phyloP scores from a whole-genome alignment of 2,113 vertebrate genomes.

The Naja naja region DNA sequence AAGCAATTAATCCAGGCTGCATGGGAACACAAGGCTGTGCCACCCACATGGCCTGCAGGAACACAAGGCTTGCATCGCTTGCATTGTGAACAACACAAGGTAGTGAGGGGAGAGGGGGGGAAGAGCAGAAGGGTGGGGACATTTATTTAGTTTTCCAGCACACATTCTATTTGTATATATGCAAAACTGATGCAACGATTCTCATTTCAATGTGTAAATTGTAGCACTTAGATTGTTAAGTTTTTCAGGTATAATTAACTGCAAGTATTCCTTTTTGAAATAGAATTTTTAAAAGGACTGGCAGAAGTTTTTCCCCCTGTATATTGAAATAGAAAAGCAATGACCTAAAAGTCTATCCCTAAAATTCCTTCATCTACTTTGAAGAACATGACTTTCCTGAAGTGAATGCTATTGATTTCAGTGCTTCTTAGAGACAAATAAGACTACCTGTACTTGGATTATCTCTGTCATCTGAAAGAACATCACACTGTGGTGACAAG shows the following conservation, averaged over 20 bases:
- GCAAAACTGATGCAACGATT: neutral
- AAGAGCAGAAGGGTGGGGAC: too few species aligned
- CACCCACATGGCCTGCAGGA: too few species aligned
- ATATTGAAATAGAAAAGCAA: slow-evolving; percentile 1
- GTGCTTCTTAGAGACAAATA: neutral
- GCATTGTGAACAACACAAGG: too few species aligned
- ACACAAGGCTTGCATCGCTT: too few species aligned
- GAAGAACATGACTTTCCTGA: neutral
- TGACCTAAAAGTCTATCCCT: neutral
- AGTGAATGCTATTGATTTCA: neutral
- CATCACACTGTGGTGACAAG: slow-evolving; percentile 40
- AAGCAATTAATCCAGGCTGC: too few species aligned
- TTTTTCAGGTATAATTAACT: neutral
- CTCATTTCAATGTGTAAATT: neutral
- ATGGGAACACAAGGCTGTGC: too few species aligned
- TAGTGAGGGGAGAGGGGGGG: too few species aligned
- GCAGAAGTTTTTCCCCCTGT: neutral
- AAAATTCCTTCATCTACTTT: neutral
- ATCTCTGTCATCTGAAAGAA: neutral
- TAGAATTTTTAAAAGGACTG: neutral
- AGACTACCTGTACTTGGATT: neutral
- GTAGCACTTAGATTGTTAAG: neutral
- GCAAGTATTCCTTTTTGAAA: neutral
- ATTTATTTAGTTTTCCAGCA: neutral
- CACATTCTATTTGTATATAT: neutral